These are phyloP conservation scores for Yponomeuta evonymella DNA, from an alignment of 2,888 invertebrate species.

Conservation along the genomic window DNA sequence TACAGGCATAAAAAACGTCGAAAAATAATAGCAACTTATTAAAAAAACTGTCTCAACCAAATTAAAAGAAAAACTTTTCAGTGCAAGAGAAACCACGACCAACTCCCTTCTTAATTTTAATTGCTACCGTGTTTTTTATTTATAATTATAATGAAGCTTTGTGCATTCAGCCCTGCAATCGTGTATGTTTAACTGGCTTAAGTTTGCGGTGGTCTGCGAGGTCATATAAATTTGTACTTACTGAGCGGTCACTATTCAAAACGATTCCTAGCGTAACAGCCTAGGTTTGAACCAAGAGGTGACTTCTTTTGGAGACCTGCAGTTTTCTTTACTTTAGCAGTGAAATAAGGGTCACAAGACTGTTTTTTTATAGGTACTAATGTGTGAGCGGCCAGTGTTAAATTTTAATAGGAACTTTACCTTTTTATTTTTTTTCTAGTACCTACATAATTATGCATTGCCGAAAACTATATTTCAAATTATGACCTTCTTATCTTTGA, in stretches of 20 bases:
- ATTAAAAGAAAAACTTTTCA: slow-evolving; percentile 22
- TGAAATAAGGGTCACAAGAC: background rate
- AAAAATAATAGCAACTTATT: background rate
- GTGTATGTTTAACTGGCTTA: slow-evolving; percentile 56
- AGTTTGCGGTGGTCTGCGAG: slow-evolving; percentile 30
- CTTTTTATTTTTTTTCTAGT: background rate
- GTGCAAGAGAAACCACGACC: slow-evolving; percentile 50
- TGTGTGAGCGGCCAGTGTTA: slow-evolving; percentile 36
- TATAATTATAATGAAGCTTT: slow-evolving; percentile 67
- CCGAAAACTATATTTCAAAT: background rate
- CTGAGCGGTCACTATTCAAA: too few species aligned
- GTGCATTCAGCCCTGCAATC: slow-evolving; percentile 59
- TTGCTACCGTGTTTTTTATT: slow-evolving; percentile 56
- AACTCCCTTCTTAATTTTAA: slow-evolving; percentile 76
- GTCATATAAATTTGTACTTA: background rate
- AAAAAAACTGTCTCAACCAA: background rate
- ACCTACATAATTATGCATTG: background rate
- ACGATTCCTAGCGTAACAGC: too few species aligned
- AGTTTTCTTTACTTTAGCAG: background rate
- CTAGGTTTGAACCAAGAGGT: background rate
- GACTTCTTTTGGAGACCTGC: background rate
- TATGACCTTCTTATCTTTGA: background rate
- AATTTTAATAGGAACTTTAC: slow-evolving; percentile 57
- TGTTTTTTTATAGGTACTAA: slow-evolving; percentile 5
- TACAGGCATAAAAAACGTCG: background rate